Evolutionary conservation across 2,797 vertebrate genomes (phyloP).

Genomic region (Pogonophryne albipinna): DNA sequence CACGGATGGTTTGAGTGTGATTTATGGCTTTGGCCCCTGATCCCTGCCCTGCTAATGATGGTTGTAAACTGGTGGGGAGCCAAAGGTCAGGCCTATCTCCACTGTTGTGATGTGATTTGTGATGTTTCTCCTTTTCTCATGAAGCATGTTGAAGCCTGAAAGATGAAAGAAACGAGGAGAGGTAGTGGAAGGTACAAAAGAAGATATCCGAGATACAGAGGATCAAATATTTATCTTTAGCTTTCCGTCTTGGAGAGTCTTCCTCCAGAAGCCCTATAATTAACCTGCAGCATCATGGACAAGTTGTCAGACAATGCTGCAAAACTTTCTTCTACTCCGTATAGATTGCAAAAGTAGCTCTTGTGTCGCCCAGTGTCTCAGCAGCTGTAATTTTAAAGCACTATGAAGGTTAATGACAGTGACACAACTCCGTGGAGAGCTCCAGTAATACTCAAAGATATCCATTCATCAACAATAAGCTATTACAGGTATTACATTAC

Average conservation of each 20-base stretch:
- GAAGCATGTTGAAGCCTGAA: conserved; percentile 22
- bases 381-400: conserved; percentile 58
- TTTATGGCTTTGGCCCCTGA: conserved; percentile 76
- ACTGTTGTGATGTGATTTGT: conserved; percentile 54
- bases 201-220: conserved; percentile 2
- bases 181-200: neutral
- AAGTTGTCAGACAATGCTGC: conserved; percentile 24
- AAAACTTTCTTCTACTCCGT: conserved; percentile 54
- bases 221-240: conserved; percentile 49
- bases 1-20: conserved; percentile 70
- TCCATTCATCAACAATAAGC: conserved; percentile 73
- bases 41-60: conserved; percentile 77
- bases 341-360: conserved; percentile 11
- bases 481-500: conserved; percentile 68
- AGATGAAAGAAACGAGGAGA: conserved; percentile 36
- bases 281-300: conserved; percentile 52
- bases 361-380: conserved; percentile 35
- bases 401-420: conserved; percentile 73
- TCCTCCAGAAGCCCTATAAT: conserved; percentile 59
- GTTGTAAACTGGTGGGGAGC: conserved; percentile 67
- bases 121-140: conserved; percentile 48
- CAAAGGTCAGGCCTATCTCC: conserved; percentile 69
- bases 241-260: conserved; percentile 26
- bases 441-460: conserved; percentile 58
- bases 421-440: conserved; percentile 57